A percentile compares a stretch with the other conserved stretches of the same genome.
Evolutionary conservation across 2,888 invertebrate genomes (phyloP).

Genomic region (Busseola fusca): DNA sequence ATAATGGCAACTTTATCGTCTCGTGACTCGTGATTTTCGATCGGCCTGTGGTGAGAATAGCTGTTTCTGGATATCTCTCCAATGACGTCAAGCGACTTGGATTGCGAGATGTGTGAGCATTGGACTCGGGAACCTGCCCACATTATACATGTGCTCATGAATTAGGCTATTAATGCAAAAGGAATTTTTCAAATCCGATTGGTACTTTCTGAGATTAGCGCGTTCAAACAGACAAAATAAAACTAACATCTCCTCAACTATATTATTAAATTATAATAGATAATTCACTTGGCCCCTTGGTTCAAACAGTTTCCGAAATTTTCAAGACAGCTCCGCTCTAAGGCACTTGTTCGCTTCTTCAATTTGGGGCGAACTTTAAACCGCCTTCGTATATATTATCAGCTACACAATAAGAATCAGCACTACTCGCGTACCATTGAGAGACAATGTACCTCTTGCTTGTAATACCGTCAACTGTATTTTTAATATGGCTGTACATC

Average conservation of each 20-base stretch:
- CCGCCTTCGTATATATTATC: conserved; percentile 19
- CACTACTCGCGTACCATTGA: not conserved
- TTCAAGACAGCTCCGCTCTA: not conserved
- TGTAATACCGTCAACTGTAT: conserved; percentile 1
- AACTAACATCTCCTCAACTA: not conserved
- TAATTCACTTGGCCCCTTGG: not conserved
- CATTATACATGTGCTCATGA: no score
- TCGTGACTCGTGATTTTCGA: no score
- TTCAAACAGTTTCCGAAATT: no score
- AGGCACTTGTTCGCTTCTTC: not conserved
- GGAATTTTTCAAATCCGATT: no score
- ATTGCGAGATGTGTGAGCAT: no score
- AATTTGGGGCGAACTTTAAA: not conserved
- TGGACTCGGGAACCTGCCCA: no score
- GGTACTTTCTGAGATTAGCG: no score
- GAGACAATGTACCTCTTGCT: conserved; percentile 40
- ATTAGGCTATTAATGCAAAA: no score
- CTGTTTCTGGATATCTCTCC: no score
- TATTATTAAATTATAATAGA: not conserved
- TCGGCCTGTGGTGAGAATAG: no score
- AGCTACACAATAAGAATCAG: not conserved
- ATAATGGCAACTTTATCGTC: no score
- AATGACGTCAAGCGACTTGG: no score
- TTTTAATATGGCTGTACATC: conserved; percentile 39
- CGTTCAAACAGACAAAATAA: not conserved